Percentiles rank a stretch among this genome's conserved stretches.
phyloP scores from a whole-genome alignment of 2,888 invertebrate genomes.

The Hybos culiciformis region DNA sequence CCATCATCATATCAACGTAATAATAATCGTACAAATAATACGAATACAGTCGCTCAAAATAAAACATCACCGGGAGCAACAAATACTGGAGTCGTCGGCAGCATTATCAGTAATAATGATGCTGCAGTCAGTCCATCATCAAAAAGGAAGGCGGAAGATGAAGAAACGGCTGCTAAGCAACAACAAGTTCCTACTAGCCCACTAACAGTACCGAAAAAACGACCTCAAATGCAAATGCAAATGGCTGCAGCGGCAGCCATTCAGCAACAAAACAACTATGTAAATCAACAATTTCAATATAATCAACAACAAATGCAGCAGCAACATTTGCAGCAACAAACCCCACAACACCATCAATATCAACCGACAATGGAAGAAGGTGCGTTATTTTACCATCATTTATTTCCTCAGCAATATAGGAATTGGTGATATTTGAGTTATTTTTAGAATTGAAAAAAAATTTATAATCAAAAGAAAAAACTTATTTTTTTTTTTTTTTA shows the following conservation, averaged over 20 bases:
- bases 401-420: slow-evolving; percentile 4
- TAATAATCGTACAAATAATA: background rate
- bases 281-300: slow-evolving; percentile 21
- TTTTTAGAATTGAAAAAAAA: slow-evolving; percentile 6
- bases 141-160: slow-evolving; percentile 11
- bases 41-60: slow-evolving; percentile 26
- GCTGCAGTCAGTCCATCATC: slow-evolving; percentile 14
- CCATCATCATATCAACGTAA: slow-evolving; percentile 1
- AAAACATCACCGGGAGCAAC: slow-evolving; percentile 36
- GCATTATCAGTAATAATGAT: slow-evolving; percentile 29
- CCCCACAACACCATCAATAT: slow-evolving; percentile 14
- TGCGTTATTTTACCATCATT: slow-evolving; percentile 15
- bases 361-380: slow-evolving; percentile 12
- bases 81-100: slow-evolving; percentile 40
- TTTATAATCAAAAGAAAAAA: slow-evolving; percentile 24
- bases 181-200: slow-evolving; percentile 11
- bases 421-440: slow-evolving; percentile 8
- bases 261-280: slow-evolving; percentile 15
- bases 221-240: slow-evolving; percentile 35
- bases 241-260: slow-evolving; percentile 28
- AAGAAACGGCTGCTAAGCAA: slow-evolving; percentile 10
- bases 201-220: slow-evolving; percentile 25
- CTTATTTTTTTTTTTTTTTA: too few relatives aligned
- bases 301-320: slow-evolving; percentile 16
- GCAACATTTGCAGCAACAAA: too few relatives aligned